Evolutionary conservation across 2,888 invertebrate species (phyloP).

Genomic region (Hypsopygia costalis): DNA sequence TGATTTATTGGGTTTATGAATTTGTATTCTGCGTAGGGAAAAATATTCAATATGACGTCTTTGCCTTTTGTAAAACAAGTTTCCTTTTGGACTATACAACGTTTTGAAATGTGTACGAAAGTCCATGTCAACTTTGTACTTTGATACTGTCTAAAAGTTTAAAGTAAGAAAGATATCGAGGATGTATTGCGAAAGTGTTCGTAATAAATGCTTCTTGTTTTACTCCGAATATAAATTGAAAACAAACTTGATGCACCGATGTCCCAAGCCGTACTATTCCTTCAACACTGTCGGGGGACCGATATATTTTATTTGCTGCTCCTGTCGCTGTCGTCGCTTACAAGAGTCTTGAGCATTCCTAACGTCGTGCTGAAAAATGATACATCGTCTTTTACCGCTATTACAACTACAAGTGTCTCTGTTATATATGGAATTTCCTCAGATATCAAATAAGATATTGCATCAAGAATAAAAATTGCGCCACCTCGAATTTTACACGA

Average conservation of each 20-base stretch:
- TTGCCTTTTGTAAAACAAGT: too few relatives aligned
- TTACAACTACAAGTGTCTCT: slow-evolving; percentile 10
- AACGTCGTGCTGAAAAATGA: slow-evolving; percentile 21
- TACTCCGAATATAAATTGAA: slow-evolving; percentile 14
- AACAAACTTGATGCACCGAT: slow-evolving; percentile 21
- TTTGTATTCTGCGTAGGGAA: slow-evolving; percentile 16
- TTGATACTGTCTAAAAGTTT: neutral
- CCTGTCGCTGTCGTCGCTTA: slow-evolving; percentile 23
- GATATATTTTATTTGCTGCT: slow-evolving; percentile 32
- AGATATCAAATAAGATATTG: neutral
- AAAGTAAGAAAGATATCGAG: neutral
- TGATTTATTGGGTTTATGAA: slow-evolving; percentile 57
- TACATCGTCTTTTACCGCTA: slow-evolving; percentile 18
- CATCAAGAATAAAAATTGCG: neutral
- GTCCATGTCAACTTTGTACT: neutral
- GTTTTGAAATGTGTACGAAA: too few relatives aligned
- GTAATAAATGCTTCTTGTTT: slow-evolving; percentile 8
- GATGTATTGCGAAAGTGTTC: neutral
- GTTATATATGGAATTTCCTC: neutral
- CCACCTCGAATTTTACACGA: slow-evolving; percentile 24
- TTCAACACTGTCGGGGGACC: slow-evolving; percentile 26
- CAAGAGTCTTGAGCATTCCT: slow-evolving; percentile 24
- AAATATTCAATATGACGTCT: too few relatives aligned
- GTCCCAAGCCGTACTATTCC: slow-evolving; percentile 21
- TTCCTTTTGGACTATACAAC: too few relatives aligned